Conservation (phyloP, 2,888 invertebrate genomes). For the Pollenia angustigena region DNA sequence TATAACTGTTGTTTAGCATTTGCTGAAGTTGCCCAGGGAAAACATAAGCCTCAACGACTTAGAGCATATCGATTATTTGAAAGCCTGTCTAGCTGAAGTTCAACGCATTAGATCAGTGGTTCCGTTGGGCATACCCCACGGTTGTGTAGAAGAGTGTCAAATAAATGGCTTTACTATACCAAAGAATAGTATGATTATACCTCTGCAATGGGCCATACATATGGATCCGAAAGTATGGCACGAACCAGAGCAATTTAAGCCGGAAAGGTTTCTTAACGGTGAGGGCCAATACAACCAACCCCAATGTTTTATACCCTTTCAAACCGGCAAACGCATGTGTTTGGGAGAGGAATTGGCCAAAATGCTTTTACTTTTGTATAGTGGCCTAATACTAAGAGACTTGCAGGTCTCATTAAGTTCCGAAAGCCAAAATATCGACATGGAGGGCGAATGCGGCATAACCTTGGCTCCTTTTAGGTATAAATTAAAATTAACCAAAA, state of each 20-base stretch:
- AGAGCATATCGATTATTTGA: slow-evolving; percentile 79
- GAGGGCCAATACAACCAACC: slow-evolving; percentile 87
- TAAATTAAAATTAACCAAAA: slow-evolving; percentile 78
- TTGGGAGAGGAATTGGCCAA: slow-evolving; percentile 93
- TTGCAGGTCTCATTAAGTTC: slow-evolving; percentile 84
- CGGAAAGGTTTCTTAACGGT: slow-evolving; percentile 88
- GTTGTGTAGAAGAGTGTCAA: slow-evolving; percentile 85
- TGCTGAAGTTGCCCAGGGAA: slow-evolving; percentile 54
- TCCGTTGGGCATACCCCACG: slow-evolving; percentile 94
- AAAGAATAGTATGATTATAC: slow-evolving; percentile 90
- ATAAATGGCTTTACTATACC: slow-evolving; percentile 88
- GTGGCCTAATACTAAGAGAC: slow-evolving; percentile 87
- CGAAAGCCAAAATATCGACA: slow-evolving; percentile 84
- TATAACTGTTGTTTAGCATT: slow-evolving; percentile 44
- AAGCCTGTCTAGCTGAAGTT: slow-evolving; percentile 90
- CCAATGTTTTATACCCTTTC: slow-evolving; percentile 92
- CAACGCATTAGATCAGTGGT: slow-evolving; percentile 92
- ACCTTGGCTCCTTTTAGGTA: slow-evolving; percentile 89
- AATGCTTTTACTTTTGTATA: slow-evolving; percentile 88
- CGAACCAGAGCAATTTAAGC: slow-evolving; percentile 88
- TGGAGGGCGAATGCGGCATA: slow-evolving; percentile 90
- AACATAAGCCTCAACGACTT: slow-evolving; percentile 78
- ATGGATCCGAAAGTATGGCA: slow-evolving; percentile 89
- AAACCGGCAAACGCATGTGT: slow-evolving; percentile 93
- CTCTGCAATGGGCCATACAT: slow-evolving; percentile 92